Conservation (phyloP, 2,888 invertebrate genomes). For the Graphium colonna region DNA sequence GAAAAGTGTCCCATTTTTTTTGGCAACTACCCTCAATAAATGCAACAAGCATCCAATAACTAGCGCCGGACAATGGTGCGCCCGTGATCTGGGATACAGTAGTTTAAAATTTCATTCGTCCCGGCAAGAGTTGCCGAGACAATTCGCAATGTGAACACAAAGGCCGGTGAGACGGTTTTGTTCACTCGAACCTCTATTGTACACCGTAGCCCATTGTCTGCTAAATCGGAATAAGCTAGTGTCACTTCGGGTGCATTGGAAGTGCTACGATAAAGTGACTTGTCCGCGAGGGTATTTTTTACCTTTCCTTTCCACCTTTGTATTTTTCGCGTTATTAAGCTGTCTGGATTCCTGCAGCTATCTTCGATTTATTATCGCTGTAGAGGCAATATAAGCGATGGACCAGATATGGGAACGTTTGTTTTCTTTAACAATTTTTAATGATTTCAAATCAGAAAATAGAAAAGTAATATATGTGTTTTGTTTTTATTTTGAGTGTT, state of each 20-base stretch:
- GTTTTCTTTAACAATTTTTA: too few species aligned
- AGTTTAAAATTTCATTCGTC: conserved; percentile 31
- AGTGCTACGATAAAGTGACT: conserved; percentile 24
- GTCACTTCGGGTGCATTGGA: conserved; percentile 31
- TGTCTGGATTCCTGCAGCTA: conserved; percentile 1
- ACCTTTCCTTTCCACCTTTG: conserved; percentile 4
- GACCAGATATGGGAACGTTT: too few species aligned
- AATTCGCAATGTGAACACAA: conserved; percentile 37
- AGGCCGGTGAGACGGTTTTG: conserved; percentile 33
- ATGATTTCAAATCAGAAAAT: too few species aligned
- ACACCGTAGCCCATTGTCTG: conserved; percentile 34
- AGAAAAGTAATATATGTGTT: too few species aligned
- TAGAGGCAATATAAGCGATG: too few species aligned
- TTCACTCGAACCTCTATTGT: conserved; percentile 37
- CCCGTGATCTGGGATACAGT: conserved; percentile 30
- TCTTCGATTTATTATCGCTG: too few species aligned
- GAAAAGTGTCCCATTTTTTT: neutral
- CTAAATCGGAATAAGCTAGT: conserved; percentile 38
- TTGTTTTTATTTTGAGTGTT: too few species aligned
- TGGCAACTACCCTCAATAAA: conserved; percentile 5
- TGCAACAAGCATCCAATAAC: conserved; percentile 26
- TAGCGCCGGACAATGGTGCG: conserved; percentile 24
- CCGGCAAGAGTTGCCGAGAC: conserved; percentile 31
- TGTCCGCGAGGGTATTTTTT: conserved; percentile 8
- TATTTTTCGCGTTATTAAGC: conserved; percentile 11